Percentiles rank a stretch among this genome's conserved stretches.
Conservation (phyloP, 1,140 invertebrate genomes). For the Hesperophylax magnus region DNA sequence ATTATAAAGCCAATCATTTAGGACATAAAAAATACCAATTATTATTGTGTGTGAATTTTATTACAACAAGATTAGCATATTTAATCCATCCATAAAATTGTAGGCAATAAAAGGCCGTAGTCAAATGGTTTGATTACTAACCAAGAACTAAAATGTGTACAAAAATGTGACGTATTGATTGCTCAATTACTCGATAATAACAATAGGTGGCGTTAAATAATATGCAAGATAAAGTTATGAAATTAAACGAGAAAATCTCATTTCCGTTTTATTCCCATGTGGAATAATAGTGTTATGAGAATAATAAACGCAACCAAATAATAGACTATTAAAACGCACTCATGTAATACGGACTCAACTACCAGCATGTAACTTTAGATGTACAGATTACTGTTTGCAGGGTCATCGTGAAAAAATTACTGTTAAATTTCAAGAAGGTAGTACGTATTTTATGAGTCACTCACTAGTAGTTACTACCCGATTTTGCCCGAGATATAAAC, state of each 20-base stretch:
- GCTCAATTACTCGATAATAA: constrained; percentile 24
- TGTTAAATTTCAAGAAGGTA: too few species aligned
- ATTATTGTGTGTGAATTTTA: constrained; percentile 43
- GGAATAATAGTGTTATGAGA: constrained; percentile 19
- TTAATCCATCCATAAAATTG: constrained; percentile 40
- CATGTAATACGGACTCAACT: too few species aligned
- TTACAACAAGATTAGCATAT: constrained; percentile 45
- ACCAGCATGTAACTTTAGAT: too few species aligned
- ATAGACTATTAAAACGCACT: too few species aligned
- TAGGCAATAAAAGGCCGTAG: constrained; percentile 30
- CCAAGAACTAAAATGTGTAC: constrained; percentile 22
- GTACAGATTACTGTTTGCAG: too few species aligned
- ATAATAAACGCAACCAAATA: constrained; percentile 25
- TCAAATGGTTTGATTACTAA: constrained; percentile 38
- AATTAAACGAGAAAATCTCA: constrained; percentile 34
- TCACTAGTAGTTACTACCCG: too few species aligned
- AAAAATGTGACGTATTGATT: constrained; percentile 36
- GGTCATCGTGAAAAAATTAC: too few species aligned
- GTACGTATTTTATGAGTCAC: too few species aligned
- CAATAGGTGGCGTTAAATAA: constrained; percentile 22
- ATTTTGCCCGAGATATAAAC: too few species aligned
- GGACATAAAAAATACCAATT: constrained; percentile 31
- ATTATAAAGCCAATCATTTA: constrained; percentile 26
- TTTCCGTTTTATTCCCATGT: constrained; percentile 35
- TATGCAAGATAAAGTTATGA: constrained; percentile 33